phyloP scores from a whole-genome alignment of 2,797 vertebrate genomes.

The Merluccius polli region DNA sequence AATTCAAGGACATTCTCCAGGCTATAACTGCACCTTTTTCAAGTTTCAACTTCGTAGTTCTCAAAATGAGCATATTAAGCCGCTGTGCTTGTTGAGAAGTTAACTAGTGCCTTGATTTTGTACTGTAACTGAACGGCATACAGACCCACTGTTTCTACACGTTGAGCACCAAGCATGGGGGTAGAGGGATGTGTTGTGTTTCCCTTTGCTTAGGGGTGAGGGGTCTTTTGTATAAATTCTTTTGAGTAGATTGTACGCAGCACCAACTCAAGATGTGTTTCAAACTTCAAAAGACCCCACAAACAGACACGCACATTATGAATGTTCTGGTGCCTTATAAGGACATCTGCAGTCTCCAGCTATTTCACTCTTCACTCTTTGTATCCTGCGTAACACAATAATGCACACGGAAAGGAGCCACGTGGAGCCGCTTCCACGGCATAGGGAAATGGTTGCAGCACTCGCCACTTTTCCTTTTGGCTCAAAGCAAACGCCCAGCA shows the following conservation, averaged over 20 bases:
- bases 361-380: conserved; percentile 22
- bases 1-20: conserved; percentile 53
- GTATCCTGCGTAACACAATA: conserved; percentile 32
- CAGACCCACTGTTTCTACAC: conserved; percentile 36
- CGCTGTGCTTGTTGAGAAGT: conserved; percentile 40
- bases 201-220: background rate
- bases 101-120: conserved; percentile 67
- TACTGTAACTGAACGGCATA: conserved; percentile 42
- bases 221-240: conserved; percentile 25
- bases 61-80: conserved; percentile 38
- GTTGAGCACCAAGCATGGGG: conserved; percentile 14
- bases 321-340: conserved; percentile 15
- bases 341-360: conserved; percentile 9
- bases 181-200: background rate
- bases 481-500: conserved; percentile 28
- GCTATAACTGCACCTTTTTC: conserved; percentile 62
- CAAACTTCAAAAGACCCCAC: conserved; percentile 33
- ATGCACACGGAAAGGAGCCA: conserved; percentile 34
- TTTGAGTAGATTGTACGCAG: conserved; percentile 35
- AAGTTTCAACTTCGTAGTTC: conserved; percentile 39
- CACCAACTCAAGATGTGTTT: conserved; percentile 31
- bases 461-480: conserved; percentile 55
- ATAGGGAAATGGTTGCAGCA: conserved; percentile 61
- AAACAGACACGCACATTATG: conserved; percentile 21
- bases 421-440: conserved; percentile 24